phyloP scores from a whole-genome alignment of 1,140 invertebrate species.

The Drosophila tropicalis region DNA sequence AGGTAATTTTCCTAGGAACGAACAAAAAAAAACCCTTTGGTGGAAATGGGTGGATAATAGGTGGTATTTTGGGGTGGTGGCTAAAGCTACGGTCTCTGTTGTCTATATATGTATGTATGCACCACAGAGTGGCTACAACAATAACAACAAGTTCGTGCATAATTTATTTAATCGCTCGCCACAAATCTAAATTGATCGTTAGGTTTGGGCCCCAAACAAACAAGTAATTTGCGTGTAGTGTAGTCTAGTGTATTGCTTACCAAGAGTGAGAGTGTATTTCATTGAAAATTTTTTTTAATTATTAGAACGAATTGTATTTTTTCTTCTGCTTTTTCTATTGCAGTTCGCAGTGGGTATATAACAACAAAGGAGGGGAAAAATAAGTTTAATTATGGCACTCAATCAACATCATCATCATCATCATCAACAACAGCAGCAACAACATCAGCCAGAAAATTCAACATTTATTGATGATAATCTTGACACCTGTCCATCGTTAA shows the following conservation, averaged over 20 bases:
- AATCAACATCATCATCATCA: conserved; percentile 19
- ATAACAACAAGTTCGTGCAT: conserved; percentile 53
- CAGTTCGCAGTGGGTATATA: conserved; percentile 67
- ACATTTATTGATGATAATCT: conserved; percentile 79
- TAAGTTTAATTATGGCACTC: conserved; percentile 35
- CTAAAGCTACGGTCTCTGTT: conserved; percentile 6
- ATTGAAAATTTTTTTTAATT: conserved; percentile 55
- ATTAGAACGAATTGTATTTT: conserved; percentile 17
- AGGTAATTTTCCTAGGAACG: conserved; percentile 57
- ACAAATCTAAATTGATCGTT: conserved; percentile 83
- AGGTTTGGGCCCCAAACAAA: conserved; percentile 49
- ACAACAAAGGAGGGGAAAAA: conserved; percentile 25
- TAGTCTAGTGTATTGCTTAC: neutral
- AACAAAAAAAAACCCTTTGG: conserved; percentile 10
- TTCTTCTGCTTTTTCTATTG: conserved; percentile 37
- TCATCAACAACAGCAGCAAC: conserved; percentile 58
- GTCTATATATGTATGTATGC: conserved; percentile 12
- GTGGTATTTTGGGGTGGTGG: conserved; percentile 14
- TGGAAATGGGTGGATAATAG: conserved; percentile 30
- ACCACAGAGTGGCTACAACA: neutral
- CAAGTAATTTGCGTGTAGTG: conserved; percentile 20
- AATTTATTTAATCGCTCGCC: conserved; percentile 81
- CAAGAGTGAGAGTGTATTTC: conserved; percentile 10
- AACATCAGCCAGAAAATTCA: conserved; percentile 74
- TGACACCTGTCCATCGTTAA: conserved; percentile 68